Evolutionary conservation across 2,888 invertebrate genomes (phyloP), one percentile per base, ranked within the genome.

Genomic region (Meiosimyza platycephala): DNA sequence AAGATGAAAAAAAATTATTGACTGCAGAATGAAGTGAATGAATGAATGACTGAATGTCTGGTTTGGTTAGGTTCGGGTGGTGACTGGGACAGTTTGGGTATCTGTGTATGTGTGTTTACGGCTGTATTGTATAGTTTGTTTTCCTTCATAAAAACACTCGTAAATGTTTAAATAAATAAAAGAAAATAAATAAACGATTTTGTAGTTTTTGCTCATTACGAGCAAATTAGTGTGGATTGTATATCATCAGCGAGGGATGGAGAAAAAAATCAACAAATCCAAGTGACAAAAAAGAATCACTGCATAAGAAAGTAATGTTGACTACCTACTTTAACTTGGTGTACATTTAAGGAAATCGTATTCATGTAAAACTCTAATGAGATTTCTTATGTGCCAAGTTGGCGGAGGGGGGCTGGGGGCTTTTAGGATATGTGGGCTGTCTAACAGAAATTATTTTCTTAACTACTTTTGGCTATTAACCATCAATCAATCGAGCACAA

Each of bases 81-180:
- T 33, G 62, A 22, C 54, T 62, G 59, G 54, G 59, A 54, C 60
- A 59, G 59, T 12, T 15, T 70, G 51, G 9, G 69, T 47, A 64
- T 72, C 76, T 78, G 80, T 78, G 11, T n/a, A 18, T n/a, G 11
- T n/a, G 11, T n/a, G 13, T n/a, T n/a, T 55, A 22, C 11, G 11
- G 55, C 22, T 55, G 15, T 22, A 15, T 15, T 48, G 13, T 3
- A 47, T 28, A 55, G 40, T 33, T 67, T 55, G 67, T 55, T 22
- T 40, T 55, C 55, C 55, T 33, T 15, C 22, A 55, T 51, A 51
- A 9, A 59, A 28, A 48, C 33, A 28, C 28, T 5, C 33, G 28
- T 50, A 50, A 57, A 69, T 60, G 50, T 68, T 55, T 40, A 66
- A 55, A 59, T 55, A 68, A 57, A 69, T 40, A 69, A 28, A 12